Base-by-base conservation (phyloP, 1,140 invertebrate genomes). In the Musca domestica region DNA sequence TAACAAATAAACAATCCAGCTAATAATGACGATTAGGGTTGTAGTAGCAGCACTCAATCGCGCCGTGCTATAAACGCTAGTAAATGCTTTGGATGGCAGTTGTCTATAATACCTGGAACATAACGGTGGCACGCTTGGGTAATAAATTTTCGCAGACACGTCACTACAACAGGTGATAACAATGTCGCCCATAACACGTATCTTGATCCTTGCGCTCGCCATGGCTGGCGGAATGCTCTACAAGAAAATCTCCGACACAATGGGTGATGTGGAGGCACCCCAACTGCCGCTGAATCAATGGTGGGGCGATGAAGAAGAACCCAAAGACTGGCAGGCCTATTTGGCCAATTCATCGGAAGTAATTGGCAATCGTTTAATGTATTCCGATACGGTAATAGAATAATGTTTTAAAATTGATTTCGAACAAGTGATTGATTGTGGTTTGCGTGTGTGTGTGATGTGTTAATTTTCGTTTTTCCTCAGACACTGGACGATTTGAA, bases 301-400 rank as follows among this genome's bases (percentile, higher is more conserved):
- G 76, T 80, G 78, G 78, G 77, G 78, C 25, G 78, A 80, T 66
- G 77, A 69, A 22, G 76, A 71, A 1, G 48, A 70, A 14, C 78
- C 78, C 1, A 70, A 67, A 63, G 76, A 80, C 6, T 80, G 78
- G 34, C 71, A 64, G 0, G 76, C 74, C 20, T 79, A 80, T 73
- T 30, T 78, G 66, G 69, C 65, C 23, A 80, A 80, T 52, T 71
- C 9, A 1, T 80, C 78, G 0, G 72, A 77, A 14, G 58, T 80
- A 6, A 52, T 80, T 2, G 58, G 69, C 64, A 80, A 80, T 69
- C 70, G 66, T 12, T 64, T 80, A 0, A 23, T 34, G 7, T 80
- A 76, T 58, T 70, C 77, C 2, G 72, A 76, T 6, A 12, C 52
- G 69, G 77, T 80, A 56, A 70, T 72, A 3, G 19, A 49, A 1